Evolutionary conservation across 2,888 invertebrate genomes (phyloP), one percentile per base, ranked within the genome.

Genomic region (Balanococcus diminutus): DNA sequence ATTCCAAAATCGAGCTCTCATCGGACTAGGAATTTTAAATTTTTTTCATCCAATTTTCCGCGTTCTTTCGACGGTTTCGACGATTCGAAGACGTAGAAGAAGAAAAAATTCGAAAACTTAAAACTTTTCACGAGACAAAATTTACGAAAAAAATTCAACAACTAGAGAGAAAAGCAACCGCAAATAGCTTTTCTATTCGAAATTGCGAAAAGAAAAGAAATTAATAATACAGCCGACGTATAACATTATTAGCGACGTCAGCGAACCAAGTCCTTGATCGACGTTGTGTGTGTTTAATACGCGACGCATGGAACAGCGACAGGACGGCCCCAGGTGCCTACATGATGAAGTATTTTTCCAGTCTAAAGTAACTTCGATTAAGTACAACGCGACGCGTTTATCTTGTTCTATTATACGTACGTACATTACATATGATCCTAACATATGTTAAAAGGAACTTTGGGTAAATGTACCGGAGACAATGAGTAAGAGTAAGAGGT

Each of bases 291-390:
- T 42, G 16, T 42, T 14, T 1, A 31, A 72, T 72, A 72, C 72
- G 25, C 31, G 31, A 31, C n/a, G 36, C 32, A 51, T 19, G 32
- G n/a, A n/a, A 32, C 5, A 75, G 32, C 75, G 75, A 75, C 75
- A 32, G 32, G 36, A 32, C 19, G 75, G 75, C 75, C 75, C 75
- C 75, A 75, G 75, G 75, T 75, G 75, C 75, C 75, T n/a, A 75
- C 32, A 32, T 75, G 75, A 75, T 75, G 32, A 75, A 75, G 32
- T 75, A 75, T 75, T 75, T 67, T 75, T 75, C 75, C 32, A 36
- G 75, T 75, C 14, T 75, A 32, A 75, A 75, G 32, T n/a, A 75
- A 75, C 32, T 75, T 32, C 75, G 61, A 67, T 67, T 67, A 67
- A 67, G 61, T 67, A 28, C 61, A 25, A n/a, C 28, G 11, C 61